Evolutionary conservation across 1,140 invertebrate genomes (phyloP).

Genomic region (Lepidurus packardi): DNA sequence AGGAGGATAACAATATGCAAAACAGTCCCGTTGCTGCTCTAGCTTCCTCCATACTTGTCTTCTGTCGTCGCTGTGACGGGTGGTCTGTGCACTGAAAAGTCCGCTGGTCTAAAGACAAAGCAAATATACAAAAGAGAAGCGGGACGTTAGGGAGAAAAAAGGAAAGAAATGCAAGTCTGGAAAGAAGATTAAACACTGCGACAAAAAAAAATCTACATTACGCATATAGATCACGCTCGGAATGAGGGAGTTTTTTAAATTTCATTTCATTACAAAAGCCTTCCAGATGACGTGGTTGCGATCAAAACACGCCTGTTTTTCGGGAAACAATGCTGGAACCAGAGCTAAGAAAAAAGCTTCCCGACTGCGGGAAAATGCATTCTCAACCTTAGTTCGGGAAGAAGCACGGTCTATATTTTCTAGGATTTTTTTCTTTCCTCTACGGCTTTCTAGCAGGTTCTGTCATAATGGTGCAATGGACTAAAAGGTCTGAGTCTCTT

Average conservation of each 20-base stretch:
- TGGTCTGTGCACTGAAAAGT: neutral
- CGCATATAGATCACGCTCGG: neutral
- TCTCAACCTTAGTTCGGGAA: neutral
- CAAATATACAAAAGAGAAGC: neutral
- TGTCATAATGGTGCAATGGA: slow-evolving; percentile 19
- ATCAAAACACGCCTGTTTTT: neutral
- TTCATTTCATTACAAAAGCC: neutral
- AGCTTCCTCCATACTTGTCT: slow-evolving; percentile 6
- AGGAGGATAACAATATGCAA: neutral
- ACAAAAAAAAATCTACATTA: neutral
- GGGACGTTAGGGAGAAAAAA: neutral
- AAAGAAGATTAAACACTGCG: neutral
- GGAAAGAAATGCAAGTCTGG: neutral
- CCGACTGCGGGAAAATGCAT: neutral
- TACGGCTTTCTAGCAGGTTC: neutral
- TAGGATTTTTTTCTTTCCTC: neutral
- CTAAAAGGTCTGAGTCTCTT: slow-evolving; percentile 15
- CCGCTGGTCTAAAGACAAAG: neutral
- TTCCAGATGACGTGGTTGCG: neutral
- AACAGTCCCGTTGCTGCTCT: neutral
- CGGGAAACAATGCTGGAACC: neutral
- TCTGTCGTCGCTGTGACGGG: neutral
- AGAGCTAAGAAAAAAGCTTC: neutral
- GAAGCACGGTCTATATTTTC: neutral
- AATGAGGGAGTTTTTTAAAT: neutral